Evolutionary conservation across 2,888 invertebrate genomes (phyloP), one percentile per base, ranked within the genome.

Genomic region (Caenorhabditis sp.): DNA sequence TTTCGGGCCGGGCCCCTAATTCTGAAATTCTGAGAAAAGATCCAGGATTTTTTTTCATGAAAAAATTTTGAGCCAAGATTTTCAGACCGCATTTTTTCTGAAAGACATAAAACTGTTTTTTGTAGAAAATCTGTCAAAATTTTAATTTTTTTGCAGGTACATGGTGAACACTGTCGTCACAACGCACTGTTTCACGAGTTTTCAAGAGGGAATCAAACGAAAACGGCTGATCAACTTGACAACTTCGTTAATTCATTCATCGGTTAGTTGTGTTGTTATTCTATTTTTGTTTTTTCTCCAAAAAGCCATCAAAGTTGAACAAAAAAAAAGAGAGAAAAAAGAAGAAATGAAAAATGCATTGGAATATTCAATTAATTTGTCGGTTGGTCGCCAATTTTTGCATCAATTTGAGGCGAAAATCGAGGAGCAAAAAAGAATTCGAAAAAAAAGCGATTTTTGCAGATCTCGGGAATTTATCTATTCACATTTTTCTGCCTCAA

Each of bases 161-260:
- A 53, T 67, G 19, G 50, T 72, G 10, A 72, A 72, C 53, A 27
- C 53, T 19, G 49, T 66, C 19, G 72, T 76, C 23, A 63, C 65
- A 21, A 49, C 43, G n/a, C 63, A 77, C 59, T 78, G 76, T 50
- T 80, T 77, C 76, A 64, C 77, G 27, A 76, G 66, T 23, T 74
- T 62, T 63, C 80, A 76, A 57, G 80, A 80, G 37, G 77, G 77
- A 67, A 76, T 78, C 54, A 74, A 75, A 55, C 63, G 80, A 37
- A 77, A 75, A 66, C 66, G 80, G 21, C 72, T 80, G 53, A 61
- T 80, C 49, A 80, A 80, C 58, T 50, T 80, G 58, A 80, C 77
- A 0, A 78, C 77, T 23, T 80, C 80, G 17, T 69, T 80, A 27
- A 80, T 80, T 63, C 80, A 80, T 74, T 80, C 80, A 19, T 62